These are phyloP conservation scores for Odontamblyopus lacepedii DNA, from an alignment of 2,797 vertebrate species.

Conservation along the genomic window DNA sequence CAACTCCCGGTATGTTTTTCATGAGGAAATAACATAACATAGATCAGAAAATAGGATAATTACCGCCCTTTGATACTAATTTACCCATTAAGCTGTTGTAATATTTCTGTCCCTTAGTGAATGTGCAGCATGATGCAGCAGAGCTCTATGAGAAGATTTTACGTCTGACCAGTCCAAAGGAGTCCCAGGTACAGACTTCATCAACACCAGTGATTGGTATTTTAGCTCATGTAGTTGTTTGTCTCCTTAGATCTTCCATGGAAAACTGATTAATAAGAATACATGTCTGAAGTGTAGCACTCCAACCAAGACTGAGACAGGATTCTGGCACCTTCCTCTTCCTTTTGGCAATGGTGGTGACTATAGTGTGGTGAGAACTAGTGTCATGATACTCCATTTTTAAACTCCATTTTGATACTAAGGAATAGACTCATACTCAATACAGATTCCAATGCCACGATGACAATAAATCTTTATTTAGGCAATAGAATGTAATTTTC, in stretches of 20 bases:
- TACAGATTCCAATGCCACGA: too few relatives aligned
- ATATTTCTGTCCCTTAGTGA: constrained; percentile 34
- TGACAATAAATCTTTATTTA: too few relatives aligned
- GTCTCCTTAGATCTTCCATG: constrained; percentile 62
- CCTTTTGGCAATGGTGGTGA: constrained; percentile 17
- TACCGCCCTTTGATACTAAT: neutral
- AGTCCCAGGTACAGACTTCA: constrained; percentile 50
- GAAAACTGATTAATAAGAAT: constrained; percentile 43
- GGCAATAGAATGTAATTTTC: too few relatives aligned
- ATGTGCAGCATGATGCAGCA: constrained; percentile 66
- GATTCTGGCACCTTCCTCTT: constrained; percentile 67
- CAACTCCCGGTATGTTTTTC: too few relatives aligned
- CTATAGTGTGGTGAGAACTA: constrained; percentile 58
- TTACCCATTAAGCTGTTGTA: constrained; percentile 13
- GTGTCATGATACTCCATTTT: too few relatives aligned
- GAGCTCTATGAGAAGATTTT: constrained; percentile 72
- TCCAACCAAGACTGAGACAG: neutral
- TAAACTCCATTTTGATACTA: too few relatives aligned
- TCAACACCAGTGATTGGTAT: neutral
- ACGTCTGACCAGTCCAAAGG: constrained; percentile 19
- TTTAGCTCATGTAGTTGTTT: neutral
- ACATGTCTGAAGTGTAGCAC: constrained; percentile 10
- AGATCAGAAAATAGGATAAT: too few relatives aligned
- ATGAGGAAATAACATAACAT: too few relatives aligned
- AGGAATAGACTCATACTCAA: too few relatives aligned